Evolutionary conservation across 2,113 vertebrate species (phyloP), one percentile per base, ranked within the genome.

Genomic region (Hemichromis elongatus): DNA sequence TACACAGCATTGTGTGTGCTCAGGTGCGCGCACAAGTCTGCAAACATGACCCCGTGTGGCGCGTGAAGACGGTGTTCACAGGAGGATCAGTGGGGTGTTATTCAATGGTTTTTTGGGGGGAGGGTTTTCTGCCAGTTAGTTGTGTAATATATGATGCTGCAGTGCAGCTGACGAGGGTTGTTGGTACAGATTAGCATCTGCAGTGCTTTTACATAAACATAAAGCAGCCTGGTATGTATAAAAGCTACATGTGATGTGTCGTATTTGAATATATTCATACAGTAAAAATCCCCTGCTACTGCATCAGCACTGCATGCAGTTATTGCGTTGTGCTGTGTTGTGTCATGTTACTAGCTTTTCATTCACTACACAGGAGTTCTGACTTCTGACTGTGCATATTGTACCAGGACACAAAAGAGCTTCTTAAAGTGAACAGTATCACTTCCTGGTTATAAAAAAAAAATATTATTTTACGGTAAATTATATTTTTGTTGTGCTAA

Each of bases 131-230:
- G 63, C 33, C 11, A 18, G 13, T 52, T 3, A 26, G 79, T 24
- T 47, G 61, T 37, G 81, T 86, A 53, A 93, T 93, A 91, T 81
- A 91, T 35, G 88, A 42, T 90, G 93, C 90, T 93, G 92, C 90
- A 92, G 89, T 93, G 92, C 92, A 90, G 90, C 77, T 79, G 77
- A 47, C 4, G 11, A 12, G 24, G 40, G 68, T 59, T 79, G 55
- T 53, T 54, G 77, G 40, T 85, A 84, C 80, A 79, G 63, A 66
- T 81, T 30, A 42, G 30, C 85, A 61, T 88, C 90, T 85, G 86
- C 86, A 53, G 33, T 40, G 47, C 77, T 85, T 89, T 56, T 13
- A 59, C 50, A 26, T 7, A 40, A 86, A 75, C 57, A 37, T 73
- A 35, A 37, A 75, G 75, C 26, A 77, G 56, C 6, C 53, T 35